Base-by-base conservation (phyloP, 1,140 invertebrate genomes). In the Drosophila malerkotliana region DNA sequence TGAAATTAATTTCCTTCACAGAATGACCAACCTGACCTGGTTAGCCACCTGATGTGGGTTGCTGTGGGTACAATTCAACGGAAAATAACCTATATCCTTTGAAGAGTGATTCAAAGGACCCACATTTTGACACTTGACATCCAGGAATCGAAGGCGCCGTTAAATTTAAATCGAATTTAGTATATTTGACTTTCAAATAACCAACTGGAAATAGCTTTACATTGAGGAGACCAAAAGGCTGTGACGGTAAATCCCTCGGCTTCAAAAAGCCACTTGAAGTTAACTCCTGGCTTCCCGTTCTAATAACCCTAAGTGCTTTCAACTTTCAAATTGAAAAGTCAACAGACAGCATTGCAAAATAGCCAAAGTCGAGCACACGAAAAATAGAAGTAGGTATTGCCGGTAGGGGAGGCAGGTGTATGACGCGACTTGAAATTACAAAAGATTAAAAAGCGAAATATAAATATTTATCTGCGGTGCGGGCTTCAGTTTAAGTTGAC, bases 401-500 rank as follows among this genome's bases (percentile, higher is more conserved):
- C 14, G 41, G 14, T 0, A 14, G 18, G 7, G 37, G 9, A 28
- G 37, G 28, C 26, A 62, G 21, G 49, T 66, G 67, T 73, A 55
- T 59, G 53, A 72, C 79, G 83, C 83, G 83, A 79, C 79, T 87
- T 87, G 77, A 87, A 88, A 88, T 87, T 87, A 87, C 83, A 87
- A 87, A 87, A 87, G 83, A 87, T 87, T 87, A 87, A 87, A 87
- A 89, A 88, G 83, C 79, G 83, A 87, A 87, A 87, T 87, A 88
- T 87, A 87, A 87, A 87, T 87, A 87, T 87, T 87, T 87, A 87
- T 88, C 84, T 87, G 83, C 83, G 84, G 84, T 83, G 54, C 54
- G 32, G 47, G 57, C 56, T 72, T 74, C 32, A 34, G 34, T 37
- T 37, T 3, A 68, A 66, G 67, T 64, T 60, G 77, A 75, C 68